phyloP scores from a whole-genome alignment of 1,140 invertebrate genomes.

The Drosophila teissieri region DNA sequence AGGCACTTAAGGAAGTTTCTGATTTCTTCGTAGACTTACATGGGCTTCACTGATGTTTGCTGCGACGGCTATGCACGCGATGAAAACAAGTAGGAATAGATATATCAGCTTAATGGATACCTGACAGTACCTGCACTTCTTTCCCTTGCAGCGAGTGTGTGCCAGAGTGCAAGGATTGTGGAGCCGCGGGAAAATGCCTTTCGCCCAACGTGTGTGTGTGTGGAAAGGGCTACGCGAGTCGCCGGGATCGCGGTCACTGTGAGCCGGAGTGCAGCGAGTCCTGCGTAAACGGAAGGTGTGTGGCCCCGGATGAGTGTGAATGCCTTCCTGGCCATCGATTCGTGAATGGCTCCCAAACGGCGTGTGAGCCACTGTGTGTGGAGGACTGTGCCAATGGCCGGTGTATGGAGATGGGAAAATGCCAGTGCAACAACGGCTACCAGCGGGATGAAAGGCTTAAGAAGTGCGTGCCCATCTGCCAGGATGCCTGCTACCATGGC shows the following conservation, averaged over 20 bases:
- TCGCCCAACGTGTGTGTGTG: slow-evolving; percentile 61
- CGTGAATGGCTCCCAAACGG: slow-evolving; percentile 43
- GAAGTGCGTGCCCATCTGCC: slow-evolving; percentile 86
- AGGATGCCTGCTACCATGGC: slow-evolving; percentile 87
- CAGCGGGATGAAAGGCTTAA: slow-evolving; percentile 76
- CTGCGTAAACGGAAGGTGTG: slow-evolving; percentile 85
- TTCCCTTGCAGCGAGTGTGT: slow-evolving; percentile 38
- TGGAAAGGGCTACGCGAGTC: slow-evolving; percentile 59
- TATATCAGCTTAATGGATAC: not conserved
- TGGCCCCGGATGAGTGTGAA: slow-evolving; percentile 84
- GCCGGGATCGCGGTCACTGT: slow-evolving; percentile 52
- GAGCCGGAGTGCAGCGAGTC: slow-evolving; percentile 60
- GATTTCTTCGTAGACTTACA: slow-evolving; percentile 47
- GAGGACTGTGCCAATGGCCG: slow-evolving; percentile 86
- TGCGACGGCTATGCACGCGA: slow-evolving; percentile 66
- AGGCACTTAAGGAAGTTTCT: too few species aligned
- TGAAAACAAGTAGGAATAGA: slow-evolving; percentile 50
- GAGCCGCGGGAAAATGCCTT: slow-evolving; percentile 58
- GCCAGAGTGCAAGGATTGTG: slow-evolving; percentile 68
- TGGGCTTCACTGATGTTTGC: slow-evolving; percentile 58
- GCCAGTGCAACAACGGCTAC: slow-evolving; percentile 87
- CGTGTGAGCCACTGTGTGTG: slow-evolving; percentile 80
- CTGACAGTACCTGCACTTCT: not conserved
- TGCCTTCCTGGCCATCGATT: slow-evolving; percentile 55
- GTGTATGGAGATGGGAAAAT: slow-evolving; percentile 86